Percentiles rank a stretch among this genome's conserved stretches.
Evolutionary conservation across 2,797 vertebrate genomes (phyloP).

Genomic region (Lepilemur ruficaudatus): DNA sequence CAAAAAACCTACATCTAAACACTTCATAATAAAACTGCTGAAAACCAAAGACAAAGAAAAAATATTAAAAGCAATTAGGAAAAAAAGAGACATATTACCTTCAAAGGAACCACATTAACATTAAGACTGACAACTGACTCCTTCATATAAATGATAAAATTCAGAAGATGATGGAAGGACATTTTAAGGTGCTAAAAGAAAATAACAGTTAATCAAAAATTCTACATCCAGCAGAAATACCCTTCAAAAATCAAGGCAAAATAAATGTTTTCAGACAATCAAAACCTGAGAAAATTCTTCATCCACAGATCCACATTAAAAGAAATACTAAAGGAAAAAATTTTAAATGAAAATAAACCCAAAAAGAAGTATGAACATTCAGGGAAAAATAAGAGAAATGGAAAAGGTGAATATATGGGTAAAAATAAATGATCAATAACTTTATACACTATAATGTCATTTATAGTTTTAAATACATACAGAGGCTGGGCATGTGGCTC

Average conservation of each 20-base stretch:
- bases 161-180: background rate
- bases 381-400: background rate
- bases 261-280: background rate
- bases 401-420: background rate
- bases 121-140: background rate
- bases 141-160: background rate
- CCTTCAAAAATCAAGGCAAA: background rate
- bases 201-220: background rate
- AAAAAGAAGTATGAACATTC: background rate
- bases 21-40: background rate
- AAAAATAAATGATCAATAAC: background rate
- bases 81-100: background rate
- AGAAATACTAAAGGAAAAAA: background rate
- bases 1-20: background rate
- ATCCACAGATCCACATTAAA: background rate
- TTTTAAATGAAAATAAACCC: background rate
- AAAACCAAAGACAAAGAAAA: background rate
- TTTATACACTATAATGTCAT: background rate
- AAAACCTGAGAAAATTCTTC: background rate
- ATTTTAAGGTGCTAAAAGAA: background rate
- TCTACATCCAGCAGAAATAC: background rate
- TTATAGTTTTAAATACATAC: background rate
- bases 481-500: no score
- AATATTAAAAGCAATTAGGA: background rate
- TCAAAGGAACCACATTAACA: background rate